These are phyloP conservation scores for Hypotaenidia okinawae DNA, from an alignment of 2,797 vertebrate genomes.

Conservation along the genomic window DNA sequence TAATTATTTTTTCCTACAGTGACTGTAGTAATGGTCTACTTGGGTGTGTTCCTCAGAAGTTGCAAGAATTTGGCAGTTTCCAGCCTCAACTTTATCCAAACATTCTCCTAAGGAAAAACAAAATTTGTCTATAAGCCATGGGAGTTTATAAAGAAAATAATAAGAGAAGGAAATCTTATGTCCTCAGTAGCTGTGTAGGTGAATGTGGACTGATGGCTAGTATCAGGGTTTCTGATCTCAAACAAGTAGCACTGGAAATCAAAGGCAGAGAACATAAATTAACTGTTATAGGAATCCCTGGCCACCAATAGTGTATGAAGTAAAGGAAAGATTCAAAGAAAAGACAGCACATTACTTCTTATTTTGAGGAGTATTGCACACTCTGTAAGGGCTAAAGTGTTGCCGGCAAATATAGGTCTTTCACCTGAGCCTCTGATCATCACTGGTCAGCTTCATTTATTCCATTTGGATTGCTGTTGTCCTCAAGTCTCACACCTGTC, in stretches of 20 bases:
- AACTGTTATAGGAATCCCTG: background rate
- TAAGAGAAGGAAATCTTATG: background rate
- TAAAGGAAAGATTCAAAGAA: background rate
- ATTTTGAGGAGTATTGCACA: background rate
- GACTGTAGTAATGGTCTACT: background rate
- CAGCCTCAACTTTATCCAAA: background rate
- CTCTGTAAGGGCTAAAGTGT: background rate
- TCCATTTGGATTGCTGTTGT: background rate
- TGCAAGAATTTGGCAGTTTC: background rate
- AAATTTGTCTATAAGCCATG: background rate
- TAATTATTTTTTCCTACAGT: background rate
- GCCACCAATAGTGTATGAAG: background rate
- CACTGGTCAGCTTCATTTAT: background rate
- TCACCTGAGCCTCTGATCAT: background rate
- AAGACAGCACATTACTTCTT: background rate
- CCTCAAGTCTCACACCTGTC: background rate
- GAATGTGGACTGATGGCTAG: background rate
- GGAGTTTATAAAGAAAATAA: background rate
- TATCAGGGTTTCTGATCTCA: background rate
- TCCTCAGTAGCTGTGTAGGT: background rate
- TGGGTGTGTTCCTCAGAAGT: background rate
- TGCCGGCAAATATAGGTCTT: background rate
- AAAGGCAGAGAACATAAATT: background rate
- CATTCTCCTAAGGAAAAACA: background rate
- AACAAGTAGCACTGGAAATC: background rate